Evolutionary conservation across 2,888 invertebrate genomes (phyloP).

Genomic region (Pseudococcus jackbeardsleyi): DNA sequence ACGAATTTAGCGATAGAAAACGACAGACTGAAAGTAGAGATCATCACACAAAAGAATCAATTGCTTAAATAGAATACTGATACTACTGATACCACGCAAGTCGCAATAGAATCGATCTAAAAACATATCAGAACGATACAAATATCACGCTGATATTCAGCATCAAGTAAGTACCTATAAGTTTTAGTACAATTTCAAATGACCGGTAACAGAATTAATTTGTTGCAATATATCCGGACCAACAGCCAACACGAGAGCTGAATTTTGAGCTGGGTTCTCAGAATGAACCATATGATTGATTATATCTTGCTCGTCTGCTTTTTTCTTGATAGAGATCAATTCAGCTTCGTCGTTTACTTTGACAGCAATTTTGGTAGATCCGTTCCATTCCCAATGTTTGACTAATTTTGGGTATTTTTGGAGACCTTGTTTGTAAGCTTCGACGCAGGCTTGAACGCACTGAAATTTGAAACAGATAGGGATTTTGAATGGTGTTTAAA

Average conservation of each 20-base stretch:
- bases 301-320: slow-evolving; percentile 17
- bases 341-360: slow-evolving; percentile 60
- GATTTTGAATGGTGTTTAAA: neutral
- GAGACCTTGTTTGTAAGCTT: slow-evolving; percentile 28
- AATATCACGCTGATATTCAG: neutral
- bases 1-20: neutral
- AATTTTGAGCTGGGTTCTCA: slow-evolving; percentile 17
- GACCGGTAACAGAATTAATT: slow-evolving; percentile 51
- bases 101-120: too few relatives aligned
- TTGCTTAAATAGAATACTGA: too few relatives aligned
- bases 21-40: neutral
- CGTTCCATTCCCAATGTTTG: slow-evolving; percentile 46
- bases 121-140: neutral
- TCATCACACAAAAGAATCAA: neutral
- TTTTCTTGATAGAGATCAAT: slow-evolving; percentile 36
- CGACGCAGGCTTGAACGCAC: slow-evolving; percentile 57
- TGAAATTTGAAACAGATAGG: neutral
- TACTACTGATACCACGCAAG: neutral
- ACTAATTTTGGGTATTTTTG: slow-evolving; percentile 29
- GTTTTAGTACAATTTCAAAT: slow-evolving; percentile 52
- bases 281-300: slow-evolving; percentile 13
- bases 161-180: neutral
- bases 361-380: slow-evolving; percentile 43
- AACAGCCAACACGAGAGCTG: slow-evolving; percentile 37
- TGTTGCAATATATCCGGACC: slow-evolving; percentile 58